These are phyloP conservation scores for Spodoptera exigua DNA, from an alignment of 2,888 invertebrate species.

Conservation along the genomic window DNA sequence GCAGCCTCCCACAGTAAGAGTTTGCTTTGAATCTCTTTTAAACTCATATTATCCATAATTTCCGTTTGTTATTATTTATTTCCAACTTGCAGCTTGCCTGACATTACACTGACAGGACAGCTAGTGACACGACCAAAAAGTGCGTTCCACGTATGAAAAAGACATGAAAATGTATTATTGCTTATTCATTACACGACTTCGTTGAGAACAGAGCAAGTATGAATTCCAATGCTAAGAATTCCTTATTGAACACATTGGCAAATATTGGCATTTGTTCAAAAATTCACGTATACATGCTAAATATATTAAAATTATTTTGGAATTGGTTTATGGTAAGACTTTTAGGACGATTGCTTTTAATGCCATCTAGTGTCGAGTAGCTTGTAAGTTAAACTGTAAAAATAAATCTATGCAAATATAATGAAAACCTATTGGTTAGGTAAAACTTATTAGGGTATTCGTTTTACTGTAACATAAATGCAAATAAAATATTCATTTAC, in stretches of 20 bases:
- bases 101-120: conserved; percentile 31
- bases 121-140: conserved; percentile 31
- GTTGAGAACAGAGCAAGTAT: neutral
- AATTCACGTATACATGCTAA: too few relatives aligned
- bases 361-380: conserved; percentile 48
- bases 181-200: neutral
- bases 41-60: conserved; percentile 88
- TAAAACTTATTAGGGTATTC: too few relatives aligned
- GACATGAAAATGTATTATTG: too few relatives aligned
- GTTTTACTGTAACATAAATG: too few relatives aligned
- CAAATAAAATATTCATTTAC: too few relatives aligned
- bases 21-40: conserved; percentile 91
- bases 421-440: too few relatives aligned
- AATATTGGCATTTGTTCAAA: too few relatives aligned
- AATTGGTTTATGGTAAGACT: neutral
- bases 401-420: neutral
- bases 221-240: neutral
- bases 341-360: neutral
- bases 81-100: neutral
- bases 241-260: too few relatives aligned
- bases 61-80: conserved; percentile 13
- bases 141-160: conserved; percentile 10
- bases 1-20: conserved; percentile 93
- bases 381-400: neutral
- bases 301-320: neutral